Conservation (phyloP, 2,888 invertebrate species). For the Lithophane semibrunnea region DNA sequence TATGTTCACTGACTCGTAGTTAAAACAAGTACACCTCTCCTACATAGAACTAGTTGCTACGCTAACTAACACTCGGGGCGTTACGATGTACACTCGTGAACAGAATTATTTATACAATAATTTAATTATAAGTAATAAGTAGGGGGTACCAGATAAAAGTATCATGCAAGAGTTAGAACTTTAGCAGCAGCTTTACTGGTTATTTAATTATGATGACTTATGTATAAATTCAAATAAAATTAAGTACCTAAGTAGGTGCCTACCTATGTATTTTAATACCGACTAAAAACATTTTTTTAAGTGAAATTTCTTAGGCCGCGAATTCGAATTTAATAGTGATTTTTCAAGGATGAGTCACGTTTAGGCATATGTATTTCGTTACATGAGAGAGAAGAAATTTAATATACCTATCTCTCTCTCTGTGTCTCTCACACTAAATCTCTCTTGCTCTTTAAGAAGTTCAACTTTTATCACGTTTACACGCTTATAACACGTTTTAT, state of each 20-base stretch:
- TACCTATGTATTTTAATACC: background rate
- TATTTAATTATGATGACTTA: too few relatives aligned
- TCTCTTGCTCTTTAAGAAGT: too few relatives aligned
- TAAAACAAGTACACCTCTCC: constrained; percentile 70
- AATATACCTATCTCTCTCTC: too few relatives aligned
- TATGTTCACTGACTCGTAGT: constrained; percentile 80
- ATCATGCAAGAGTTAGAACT: background rate
- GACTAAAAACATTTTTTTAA: background rate
- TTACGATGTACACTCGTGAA: constrained; percentile 52
- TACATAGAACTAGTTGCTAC: constrained; percentile 61
- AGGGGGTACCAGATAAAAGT: background rate
- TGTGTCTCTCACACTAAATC: too few relatives aligned
- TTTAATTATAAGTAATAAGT: background rate
- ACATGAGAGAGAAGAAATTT: too few relatives aligned
- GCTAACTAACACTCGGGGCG: constrained; percentile 38
- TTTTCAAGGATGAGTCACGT: too few relatives aligned
- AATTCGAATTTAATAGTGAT: too few relatives aligned
- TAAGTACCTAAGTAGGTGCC: too few relatives aligned
- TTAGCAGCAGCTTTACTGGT: background rate
- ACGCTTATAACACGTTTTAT: too few relatives aligned
- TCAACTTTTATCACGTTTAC: too few relatives aligned
- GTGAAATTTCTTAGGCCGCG: too few relatives aligned
- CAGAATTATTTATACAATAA: constrained; percentile 7
- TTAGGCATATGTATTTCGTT: too few relatives aligned
- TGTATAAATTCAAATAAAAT: background rate